phyloP scores from a whole-genome alignment of 2,797 vertebrate species.

The Austrolebias charrua region DNA sequence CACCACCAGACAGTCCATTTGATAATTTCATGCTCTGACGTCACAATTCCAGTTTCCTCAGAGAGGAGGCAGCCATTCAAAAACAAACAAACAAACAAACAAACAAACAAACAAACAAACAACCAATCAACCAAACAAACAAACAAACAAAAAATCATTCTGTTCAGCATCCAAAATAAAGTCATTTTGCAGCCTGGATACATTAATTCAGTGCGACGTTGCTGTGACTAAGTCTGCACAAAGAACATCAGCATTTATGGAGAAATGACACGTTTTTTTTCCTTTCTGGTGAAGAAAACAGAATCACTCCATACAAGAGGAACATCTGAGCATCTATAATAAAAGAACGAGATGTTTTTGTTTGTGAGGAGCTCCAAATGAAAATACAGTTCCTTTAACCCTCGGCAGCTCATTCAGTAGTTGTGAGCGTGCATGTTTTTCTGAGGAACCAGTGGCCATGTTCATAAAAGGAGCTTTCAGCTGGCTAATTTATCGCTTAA shows the following conservation, averaged over 20 bases:
- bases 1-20: conserved; percentile 37
- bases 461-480: conserved; percentile 47
- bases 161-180: conserved; percentile 18
- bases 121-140: too few relatives aligned
- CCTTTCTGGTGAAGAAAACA: conserved; percentile 42
- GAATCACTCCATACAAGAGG: conserved; percentile 31
- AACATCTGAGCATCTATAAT: conserved; percentile 45
- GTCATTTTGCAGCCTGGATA: conserved; percentile 31
- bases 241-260: conserved; percentile 32
- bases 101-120: conserved; percentile 29
- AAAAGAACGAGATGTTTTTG: conserved; percentile 59
- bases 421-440: conserved; percentile 55
- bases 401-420: conserved; percentile 59
- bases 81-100: not conserved
- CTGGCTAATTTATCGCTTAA: conserved; percentile 42
- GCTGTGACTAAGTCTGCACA: conserved; percentile 38
- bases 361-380: conserved; percentile 64
- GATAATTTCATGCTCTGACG: conserved; percentile 36
- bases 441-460: conserved; percentile 31
- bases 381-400: conserved; percentile 61
- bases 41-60: conserved; percentile 14
- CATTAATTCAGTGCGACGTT: conserved; percentile 31
- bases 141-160: conserved; percentile 20
- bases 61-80: conserved; percentile 26
- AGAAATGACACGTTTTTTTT: conserved; percentile 30